Evolutionary conservation across 2,113 vertebrate genomes (phyloP).

Genomic region (Archilochus colubris): DNA sequence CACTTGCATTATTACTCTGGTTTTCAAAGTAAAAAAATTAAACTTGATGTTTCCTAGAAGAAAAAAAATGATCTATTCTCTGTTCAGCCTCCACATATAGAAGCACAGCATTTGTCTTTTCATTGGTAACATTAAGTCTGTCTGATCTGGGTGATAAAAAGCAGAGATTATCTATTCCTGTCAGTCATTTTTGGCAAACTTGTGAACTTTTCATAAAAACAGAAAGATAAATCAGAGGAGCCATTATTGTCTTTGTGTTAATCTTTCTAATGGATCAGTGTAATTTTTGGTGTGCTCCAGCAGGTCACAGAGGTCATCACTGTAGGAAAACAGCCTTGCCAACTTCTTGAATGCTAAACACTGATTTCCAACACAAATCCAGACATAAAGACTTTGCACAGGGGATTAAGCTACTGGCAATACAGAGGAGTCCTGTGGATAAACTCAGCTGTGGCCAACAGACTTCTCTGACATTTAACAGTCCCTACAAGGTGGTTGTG

Average conservation of each 20-base stretch:
- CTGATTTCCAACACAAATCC: not conserved
- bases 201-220: slow-evolving; percentile 60
- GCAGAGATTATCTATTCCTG: slow-evolving; percentile 55
- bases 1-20: slow-evolving; percentile 20
- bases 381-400: slow-evolving; percentile 13
- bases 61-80: not conserved
- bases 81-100: slow-evolving; percentile 13
- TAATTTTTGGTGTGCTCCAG: slow-evolving; percentile 43
- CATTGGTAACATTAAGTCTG: slow-evolving; percentile 41
- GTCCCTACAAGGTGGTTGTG: not conserved
- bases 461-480: not conserved
- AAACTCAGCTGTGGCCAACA: not conserved
- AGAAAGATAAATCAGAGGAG: slow-evolving; percentile 51
- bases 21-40: slow-evolving; percentile 9
- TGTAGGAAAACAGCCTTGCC: slow-evolving; percentile 10
- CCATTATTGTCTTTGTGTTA: slow-evolving; percentile 62
- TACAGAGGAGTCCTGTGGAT: not conserved
- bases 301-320: slow-evolving; percentile 9
- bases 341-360: slow-evolving; percentile 41
- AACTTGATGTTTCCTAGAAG: not conserved
- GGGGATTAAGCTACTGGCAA: slow-evolving; percentile 1
- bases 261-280: slow-evolving; percentile 60
- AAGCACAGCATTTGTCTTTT: slow-evolving; percentile 43
- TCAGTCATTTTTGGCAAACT: slow-evolving; percentile 54
- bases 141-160: slow-evolving; percentile 60